phyloP scores from a whole-genome alignment of 2,113 vertebrate species.

The Proteles cristata region DNA sequence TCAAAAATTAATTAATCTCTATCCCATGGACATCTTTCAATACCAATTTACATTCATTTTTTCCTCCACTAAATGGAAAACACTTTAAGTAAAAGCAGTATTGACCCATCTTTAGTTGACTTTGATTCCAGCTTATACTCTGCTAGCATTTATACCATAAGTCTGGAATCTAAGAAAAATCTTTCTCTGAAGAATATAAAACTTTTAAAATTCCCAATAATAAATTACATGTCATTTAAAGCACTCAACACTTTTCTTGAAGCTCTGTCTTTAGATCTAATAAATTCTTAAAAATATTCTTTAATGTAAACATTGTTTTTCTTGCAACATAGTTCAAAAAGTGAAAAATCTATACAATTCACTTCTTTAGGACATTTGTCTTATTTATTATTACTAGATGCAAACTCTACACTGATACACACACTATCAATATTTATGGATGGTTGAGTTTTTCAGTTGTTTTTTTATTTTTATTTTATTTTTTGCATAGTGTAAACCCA shows the following conservation, averaged over 20 bases:
- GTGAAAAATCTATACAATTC: background rate
- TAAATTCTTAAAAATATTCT: background rate
- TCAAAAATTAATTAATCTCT: background rate
- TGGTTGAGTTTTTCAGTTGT: background rate
- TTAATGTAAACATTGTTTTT: background rate
- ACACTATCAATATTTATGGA: background rate
- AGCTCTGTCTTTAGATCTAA: background rate
- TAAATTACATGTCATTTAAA: background rate
- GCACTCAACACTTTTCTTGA: background rate
- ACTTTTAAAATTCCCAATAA: background rate
- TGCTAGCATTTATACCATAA: slow-evolving; percentile 4
- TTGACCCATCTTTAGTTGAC: background rate
- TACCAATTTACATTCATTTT: background rate
- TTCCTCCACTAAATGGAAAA: background rate
- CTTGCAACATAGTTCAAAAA: background rate
- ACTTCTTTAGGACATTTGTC: background rate
- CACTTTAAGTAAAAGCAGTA: background rate
- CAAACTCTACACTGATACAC: background rate
- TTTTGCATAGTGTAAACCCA: background rate
- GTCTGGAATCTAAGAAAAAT: background rate
- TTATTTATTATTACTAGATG: background rate
- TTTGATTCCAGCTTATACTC: background rate
- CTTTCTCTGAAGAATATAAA: background rate
- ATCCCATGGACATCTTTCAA: background rate
- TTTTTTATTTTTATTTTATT: background rate